Conservation (phyloP, 37 sponge, comb jelly and placozoan genomes). For the Axinella damicornis region DNA sequence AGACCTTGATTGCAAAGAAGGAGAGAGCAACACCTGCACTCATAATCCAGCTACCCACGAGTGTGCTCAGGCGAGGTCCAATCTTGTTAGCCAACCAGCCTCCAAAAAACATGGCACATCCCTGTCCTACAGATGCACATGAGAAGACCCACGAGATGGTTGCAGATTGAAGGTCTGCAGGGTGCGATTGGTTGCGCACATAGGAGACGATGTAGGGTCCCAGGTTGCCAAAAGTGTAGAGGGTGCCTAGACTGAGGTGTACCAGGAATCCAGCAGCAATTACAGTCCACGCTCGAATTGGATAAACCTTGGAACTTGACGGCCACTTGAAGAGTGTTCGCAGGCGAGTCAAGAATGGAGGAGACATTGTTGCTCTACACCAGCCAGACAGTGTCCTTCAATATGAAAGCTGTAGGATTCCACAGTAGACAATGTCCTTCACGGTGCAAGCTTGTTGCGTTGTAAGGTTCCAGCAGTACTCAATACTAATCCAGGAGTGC, state of each 20-base stretch:
- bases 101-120: slow-evolving; percentile 79
- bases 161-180: slow-evolving; percentile 8
- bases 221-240: slow-evolving; percentile 87
- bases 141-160: slow-evolving; percentile 70
- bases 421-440: no score
- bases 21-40: slow-evolving; percentile 59
- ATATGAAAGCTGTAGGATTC: no score
- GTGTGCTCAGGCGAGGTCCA: slow-evolving; percentile 77
- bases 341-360: no score
- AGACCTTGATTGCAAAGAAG: slow-evolving; percentile 53
- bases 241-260: slow-evolving; percentile 87
- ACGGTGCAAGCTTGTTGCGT: no score
- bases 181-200: slow-evolving; percentile 63
- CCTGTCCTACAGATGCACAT: slow-evolving; percentile 63
- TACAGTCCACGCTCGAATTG: slow-evolving; percentile 44
- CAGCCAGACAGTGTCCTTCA: no score
- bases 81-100: slow-evolving; percentile 79
- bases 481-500: not conserved
- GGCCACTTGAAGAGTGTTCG: slow-evolving; percentile 17
- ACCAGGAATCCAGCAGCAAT: slow-evolving; percentile 74
- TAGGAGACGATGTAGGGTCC: slow-evolving; percentile 89
- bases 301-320: not conserved
- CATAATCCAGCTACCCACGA: slow-evolving; percentile 73
- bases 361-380: no score
- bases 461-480: no score